These are phyloP conservation scores for Gymnoscopelus microlampas DNA, from an alignment of 2,797 vertebrate species.

Conservation along the genomic window DNA sequence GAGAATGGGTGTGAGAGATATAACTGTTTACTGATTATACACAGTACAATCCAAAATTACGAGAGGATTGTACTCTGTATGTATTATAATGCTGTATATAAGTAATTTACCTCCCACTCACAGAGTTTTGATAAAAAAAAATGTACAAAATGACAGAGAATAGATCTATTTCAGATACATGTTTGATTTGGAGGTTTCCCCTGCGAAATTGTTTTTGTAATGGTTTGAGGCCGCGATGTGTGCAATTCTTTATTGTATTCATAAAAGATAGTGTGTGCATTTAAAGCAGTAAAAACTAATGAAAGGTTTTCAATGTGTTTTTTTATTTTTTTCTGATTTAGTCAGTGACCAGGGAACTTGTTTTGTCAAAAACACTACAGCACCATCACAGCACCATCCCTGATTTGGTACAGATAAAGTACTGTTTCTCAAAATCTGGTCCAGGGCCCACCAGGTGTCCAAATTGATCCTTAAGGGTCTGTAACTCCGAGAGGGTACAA, in stretches of 20 bases:
- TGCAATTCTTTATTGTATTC: constrained; percentile 61
- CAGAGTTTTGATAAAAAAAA: constrained; percentile 80
- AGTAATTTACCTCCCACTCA: constrained; percentile 77
- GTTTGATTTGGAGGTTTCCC: constrained; percentile 71
- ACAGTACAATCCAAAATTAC: too few relatives aligned
- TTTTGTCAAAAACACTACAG: constrained; percentile 44
- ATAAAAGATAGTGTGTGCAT: constrained; percentile 47
- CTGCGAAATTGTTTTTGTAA: constrained; percentile 69
- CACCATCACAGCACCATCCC: constrained; percentile 43
- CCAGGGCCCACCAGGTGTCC: too few relatives aligned
- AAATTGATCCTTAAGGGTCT: too few relatives aligned
- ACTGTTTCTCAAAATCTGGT: too few relatives aligned
- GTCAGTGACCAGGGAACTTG: constrained; percentile 43
- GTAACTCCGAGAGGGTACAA: too few relatives aligned
- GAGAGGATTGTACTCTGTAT: constrained; percentile 38
- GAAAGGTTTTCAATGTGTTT: constrained; percentile 44
- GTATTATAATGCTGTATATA: constrained; percentile 78
- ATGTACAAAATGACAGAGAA: constrained; percentile 67
- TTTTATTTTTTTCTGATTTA: constrained; percentile 52
- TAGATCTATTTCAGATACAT: constrained; percentile 78
- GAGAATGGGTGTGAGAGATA: constrained; percentile 57
- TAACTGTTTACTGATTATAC: constrained; percentile 65
- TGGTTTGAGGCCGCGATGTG: constrained; percentile 61
- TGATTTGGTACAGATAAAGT: constrained; percentile 26
- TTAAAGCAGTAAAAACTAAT: constrained; percentile 35